phyloP scores from a whole-genome alignment of 2,888 invertebrate species.

The Agriotes lineatus region DNA sequence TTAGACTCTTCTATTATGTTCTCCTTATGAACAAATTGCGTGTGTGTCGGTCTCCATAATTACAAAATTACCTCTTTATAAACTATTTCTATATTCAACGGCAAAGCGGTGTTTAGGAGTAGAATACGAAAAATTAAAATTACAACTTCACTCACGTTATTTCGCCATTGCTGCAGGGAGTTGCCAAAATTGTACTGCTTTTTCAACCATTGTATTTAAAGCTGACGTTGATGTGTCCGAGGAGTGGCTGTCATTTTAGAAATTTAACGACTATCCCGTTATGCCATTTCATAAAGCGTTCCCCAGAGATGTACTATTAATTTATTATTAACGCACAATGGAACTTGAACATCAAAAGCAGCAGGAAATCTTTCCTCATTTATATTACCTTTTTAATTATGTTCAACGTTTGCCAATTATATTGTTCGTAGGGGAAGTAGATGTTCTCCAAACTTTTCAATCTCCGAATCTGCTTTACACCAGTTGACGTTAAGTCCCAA shows the following conservation, averaged over 20 bases:
- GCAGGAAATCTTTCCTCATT: neutral
- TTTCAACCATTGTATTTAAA: neutral
- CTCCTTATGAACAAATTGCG: too few species aligned
- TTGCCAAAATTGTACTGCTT: neutral
- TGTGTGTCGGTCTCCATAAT: too few species aligned
- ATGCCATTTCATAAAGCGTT: too few species aligned
- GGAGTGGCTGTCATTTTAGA: neutral
- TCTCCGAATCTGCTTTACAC: conserved; percentile 90
- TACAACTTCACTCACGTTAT: too few species aligned
- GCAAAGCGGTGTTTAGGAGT: too few species aligned
- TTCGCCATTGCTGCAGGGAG: too few species aligned
- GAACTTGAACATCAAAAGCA: neutral
- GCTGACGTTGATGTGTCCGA: neutral
- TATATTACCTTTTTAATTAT: neutral
- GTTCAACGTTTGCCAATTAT: neutral
- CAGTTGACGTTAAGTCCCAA: conserved; percentile 70
- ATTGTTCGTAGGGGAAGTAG: conserved; percentile 34
- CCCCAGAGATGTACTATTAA: too few species aligned
- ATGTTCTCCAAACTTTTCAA: conserved; percentile 75
- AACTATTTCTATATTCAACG: too few species aligned
- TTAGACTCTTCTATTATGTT: too few species aligned
- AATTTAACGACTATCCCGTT: neutral
- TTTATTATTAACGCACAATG: neutral
- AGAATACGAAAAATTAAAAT: too few species aligned
- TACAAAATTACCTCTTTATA: too few species aligned